Base-by-base conservation (phyloP, 2,797 vertebrate genomes). In the Buceros bicornis region DNA sequence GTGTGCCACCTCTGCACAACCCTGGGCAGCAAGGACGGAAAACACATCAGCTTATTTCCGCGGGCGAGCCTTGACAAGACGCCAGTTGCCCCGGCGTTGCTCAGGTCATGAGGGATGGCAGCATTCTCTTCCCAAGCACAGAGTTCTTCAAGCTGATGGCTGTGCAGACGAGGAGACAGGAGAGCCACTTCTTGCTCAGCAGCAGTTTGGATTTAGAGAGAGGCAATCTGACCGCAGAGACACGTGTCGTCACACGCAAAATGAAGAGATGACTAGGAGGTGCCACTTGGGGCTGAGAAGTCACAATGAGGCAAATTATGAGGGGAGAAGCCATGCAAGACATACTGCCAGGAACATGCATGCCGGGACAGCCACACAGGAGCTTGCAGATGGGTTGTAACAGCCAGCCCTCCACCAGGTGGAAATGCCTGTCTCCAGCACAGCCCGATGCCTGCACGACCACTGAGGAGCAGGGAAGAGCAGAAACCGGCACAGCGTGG, bases 241-340 rank as follows among this genome's bases (percentile, higher is more conserved):
- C 0, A 26, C 2, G 4, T 6, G 22, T 40, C 3, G 3, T 16
- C 3, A 7, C 1, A 16, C 7, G 2, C 1, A 1, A 43, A 69
- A 33, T 6, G 53, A 76, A 64, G 74, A 76, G 83, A 61, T 28
- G 80, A 80, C 3, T 8, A 43, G 29, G 45, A 73, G 35, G 35
- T 15, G 50, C 24, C 20, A 2, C 42, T 20, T 5, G 50, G 53
- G 56, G 64, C 58, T 43, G 76, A 76, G 79, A 67, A 88, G 83
- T 67, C 80, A 85, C 72, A 73, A 11, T 42, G n/a, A 85, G 54
- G 90, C 62, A 72, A 57, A 61, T 13, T 5, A 67, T n/a, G 65
- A 53, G 58, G 67, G 77, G 67, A 88, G 84, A 88, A 93, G 89
- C 87, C 80, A 80, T 93, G 95, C 92, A 82, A 82, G 90, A 90